Conservation (phyloP, 2,888 invertebrate species). For the Bhutanitis thaidina region DNA sequence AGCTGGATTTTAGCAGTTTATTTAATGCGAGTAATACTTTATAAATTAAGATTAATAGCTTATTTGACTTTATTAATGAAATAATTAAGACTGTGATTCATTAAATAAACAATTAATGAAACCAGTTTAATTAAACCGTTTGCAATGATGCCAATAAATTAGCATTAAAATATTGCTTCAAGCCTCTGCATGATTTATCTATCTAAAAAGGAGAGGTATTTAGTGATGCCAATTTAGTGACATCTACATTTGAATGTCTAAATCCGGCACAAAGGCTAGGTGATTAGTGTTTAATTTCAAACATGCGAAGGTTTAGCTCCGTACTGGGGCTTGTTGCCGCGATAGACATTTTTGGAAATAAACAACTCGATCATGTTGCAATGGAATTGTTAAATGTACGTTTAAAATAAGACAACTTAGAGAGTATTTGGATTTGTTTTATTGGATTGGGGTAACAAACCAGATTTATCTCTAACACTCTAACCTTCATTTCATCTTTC, state of each 20-base stretch:
- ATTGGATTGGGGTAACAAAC: no score
- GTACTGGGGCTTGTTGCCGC: slow-evolving; percentile 10
- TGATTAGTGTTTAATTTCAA: slow-evolving; percentile 9
- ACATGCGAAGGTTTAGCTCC: slow-evolving; percentile 9
- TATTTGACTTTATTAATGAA: slow-evolving; percentile 8
- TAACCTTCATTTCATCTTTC: no score
- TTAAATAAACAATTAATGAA: slow-evolving; percentile 11
- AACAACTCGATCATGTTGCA: slow-evolving; percentile 7
- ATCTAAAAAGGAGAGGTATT: slow-evolving; percentile 7
- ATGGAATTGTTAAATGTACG: no score
- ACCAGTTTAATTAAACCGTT: slow-evolving; percentile 3
- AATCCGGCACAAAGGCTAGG: background rate
- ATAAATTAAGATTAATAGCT: background rate
- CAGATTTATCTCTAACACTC: no score
- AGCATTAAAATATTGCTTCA: background rate
- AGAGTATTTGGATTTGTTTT: no score
- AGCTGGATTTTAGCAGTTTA: no score
- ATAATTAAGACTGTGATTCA: slow-evolving; percentile 9
- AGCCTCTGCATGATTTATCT: background rate
- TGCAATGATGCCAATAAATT: slow-evolving; percentile 8
- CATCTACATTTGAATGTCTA: slow-evolving; percentile 9
- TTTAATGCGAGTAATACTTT: background rate
- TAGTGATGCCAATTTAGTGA: slow-evolving; percentile 1
- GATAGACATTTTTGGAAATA: slow-evolving; percentile 9
- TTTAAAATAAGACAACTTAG: no score